Base-by-base conservation (phyloP, 2,113 vertebrate genomes). In the Rhinoptilus africanus region DNA sequence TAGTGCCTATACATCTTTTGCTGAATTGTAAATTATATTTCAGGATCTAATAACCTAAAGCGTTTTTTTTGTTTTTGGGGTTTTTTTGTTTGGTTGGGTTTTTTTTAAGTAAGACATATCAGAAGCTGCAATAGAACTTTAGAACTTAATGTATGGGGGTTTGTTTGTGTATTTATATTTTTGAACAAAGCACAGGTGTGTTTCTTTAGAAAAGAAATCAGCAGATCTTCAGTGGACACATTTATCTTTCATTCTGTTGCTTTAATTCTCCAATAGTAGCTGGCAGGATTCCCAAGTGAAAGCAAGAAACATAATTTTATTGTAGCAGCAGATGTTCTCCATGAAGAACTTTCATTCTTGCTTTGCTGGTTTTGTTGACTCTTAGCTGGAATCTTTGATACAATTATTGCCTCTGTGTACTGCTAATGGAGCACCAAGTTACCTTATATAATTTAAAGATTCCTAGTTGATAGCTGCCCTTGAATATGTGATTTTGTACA, bases 51-150 rank as follows among this genome's bases (percentile, higher is more conserved):
- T 47, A 18, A 34, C 0, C 0, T 8, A 69, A 14, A 3, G 37
- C 1, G 2, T 32, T 80, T 77, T 8, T 83, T 75, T 13, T 34
- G 18, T 1, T 1, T 2, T 9, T 41, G n/a, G n/a, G n/a, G n/a
- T 22, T 11, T 14, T 23, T 26, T 22, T 14, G n/a, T n/a, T n/a
- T n/a, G n/a, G n/a, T n/a, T n/a, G n/a, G n/a, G n/a, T n/a, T 11
- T 16, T 39, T 57, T 63, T 32, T 9, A 8, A 72, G 30, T 4
- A 17, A 3, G 2, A 23, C 2, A 8, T 66, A 60, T 53, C 10
- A 28, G 45, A 68, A 53, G 2, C 21, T 69, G 8, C 23, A 73
- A 7, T 35, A 75, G 32, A 68, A 45, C 8, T 54, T 48, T 37
- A 75, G 32, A 68, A 41, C 8, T 54, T 48, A 39, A 56, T 12